Percentiles rank a stretch among this genome's conserved stretches.
Evolutionary conservation across 2,113 vertebrate genomes (phyloP).

Genomic region (Hirundichthys speculiger): DNA sequence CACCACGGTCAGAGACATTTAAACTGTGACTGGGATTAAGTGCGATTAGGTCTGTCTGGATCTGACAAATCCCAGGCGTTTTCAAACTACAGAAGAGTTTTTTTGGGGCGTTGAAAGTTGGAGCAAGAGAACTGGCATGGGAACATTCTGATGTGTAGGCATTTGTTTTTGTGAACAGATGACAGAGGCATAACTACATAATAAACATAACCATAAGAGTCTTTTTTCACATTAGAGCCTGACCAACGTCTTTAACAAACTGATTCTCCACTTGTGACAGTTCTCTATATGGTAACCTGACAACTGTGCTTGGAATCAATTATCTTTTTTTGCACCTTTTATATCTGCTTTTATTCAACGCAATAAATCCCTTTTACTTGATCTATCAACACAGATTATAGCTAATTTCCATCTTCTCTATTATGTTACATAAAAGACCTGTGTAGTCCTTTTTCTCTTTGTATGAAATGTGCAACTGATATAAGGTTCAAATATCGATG

Average conservation of each 20-base stretch:
- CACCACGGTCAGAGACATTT: constrained; percentile 63
- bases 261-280: not conserved
- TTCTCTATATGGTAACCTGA: not conserved
- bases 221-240: not conserved
- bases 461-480: no score
- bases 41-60: constrained; percentile 70
- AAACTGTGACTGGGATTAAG: constrained; percentile 70
- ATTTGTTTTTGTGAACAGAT: constrained; percentile 6
- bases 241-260: not conserved
- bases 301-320: no score
- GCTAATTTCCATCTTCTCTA: no score
- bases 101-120: constrained; percentile 46
- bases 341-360: no score
- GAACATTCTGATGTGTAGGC: constrained; percentile 18
- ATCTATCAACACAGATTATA: no score
- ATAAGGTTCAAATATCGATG: no score
- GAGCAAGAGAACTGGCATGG: constrained; percentile 25
- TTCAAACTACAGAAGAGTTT: constrained; percentile 43
- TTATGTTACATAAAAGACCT: no score
- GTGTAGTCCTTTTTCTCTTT: no score
- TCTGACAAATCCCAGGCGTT: constrained; percentile 58
- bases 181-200: not conserved
- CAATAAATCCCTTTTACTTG: no score
- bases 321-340: no score
- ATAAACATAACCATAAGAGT: not conserved